A percentile compares a stretch with the other conserved stretches of the same genome.
phyloP scores from a whole-genome alignment of 2,888 invertebrate genomes.

The Tenthredo mesomela region DNA sequence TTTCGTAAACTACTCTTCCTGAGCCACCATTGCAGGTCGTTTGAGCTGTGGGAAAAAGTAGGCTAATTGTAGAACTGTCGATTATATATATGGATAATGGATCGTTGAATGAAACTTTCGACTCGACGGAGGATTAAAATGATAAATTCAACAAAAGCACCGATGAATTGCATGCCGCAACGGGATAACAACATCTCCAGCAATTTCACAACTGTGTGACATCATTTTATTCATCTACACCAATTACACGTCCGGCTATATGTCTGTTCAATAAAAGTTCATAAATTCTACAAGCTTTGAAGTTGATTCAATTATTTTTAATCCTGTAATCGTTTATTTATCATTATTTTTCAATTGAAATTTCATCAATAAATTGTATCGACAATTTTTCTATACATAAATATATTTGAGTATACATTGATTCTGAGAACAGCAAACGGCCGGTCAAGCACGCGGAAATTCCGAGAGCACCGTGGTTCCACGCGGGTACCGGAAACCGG shows the following conservation, averaged over 20 bases:
- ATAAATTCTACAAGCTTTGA: not conserved
- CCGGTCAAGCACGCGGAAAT: constrained; percentile 36
- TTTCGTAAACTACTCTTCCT: constrained; percentile 93
- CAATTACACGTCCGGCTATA: constrained; percentile 11
- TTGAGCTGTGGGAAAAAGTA: constrained; percentile 82
- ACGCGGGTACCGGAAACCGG: constrained; percentile 50
- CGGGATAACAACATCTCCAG: not conserved
- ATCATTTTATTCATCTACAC: constrained; percentile 16
- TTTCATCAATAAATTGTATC: not conserved
- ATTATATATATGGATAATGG: not conserved
- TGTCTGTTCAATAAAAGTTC: not conserved
- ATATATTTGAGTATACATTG: not conserved
- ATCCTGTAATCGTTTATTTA: not conserved
- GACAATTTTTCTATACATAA: not conserved
- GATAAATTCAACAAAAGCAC: constrained; percentile 16
- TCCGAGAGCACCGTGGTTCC: constrained; percentile 33
- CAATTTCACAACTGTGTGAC: constrained; percentile 35
- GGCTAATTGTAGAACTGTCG: constrained; percentile 5
- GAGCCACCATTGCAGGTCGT: constrained; percentile 95
- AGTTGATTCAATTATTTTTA: not conserved
- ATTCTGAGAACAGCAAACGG: not conserved
- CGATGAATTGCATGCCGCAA: constrained; percentile 16
- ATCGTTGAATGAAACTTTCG: constrained; percentile 60
- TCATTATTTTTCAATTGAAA: not conserved
- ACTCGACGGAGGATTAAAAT: not conserved